Conservation (phyloP, 2,113 vertebrate genomes). For the Channa maculata region DNA sequence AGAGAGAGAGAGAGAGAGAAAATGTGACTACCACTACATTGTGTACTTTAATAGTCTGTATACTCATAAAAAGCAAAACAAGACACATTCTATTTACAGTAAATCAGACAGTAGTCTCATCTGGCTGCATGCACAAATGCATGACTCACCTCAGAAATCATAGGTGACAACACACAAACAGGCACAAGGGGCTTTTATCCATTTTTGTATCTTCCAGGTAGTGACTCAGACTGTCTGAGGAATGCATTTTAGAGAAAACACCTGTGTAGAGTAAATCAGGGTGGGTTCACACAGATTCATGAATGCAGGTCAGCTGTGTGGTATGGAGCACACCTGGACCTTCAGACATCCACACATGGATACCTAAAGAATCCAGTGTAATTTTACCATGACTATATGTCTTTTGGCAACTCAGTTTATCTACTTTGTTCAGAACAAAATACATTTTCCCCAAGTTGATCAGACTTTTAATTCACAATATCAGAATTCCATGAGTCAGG, state of each 20-base stretch:
- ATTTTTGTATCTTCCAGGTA: conserved; percentile 38
- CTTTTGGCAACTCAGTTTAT: no score
- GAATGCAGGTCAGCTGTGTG: conserved; percentile 51
- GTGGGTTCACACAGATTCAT: conserved; percentile 76
- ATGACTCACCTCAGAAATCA: conserved; percentile 61
- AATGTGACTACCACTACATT: no score
- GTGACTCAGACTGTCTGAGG: conserved; percentile 48
- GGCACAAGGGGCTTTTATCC: conserved; percentile 24
- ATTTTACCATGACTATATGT: no score
- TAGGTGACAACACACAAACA: conserved; percentile 25
- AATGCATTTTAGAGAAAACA: conserved; percentile 62
- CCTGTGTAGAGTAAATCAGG: conserved; percentile 55
- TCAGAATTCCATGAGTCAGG: no score
- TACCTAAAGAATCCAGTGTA: conserved; percentile 18
- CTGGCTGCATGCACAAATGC: conserved; percentile 47
- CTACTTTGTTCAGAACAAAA: no score
- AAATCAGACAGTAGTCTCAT: conserved; percentile 52
- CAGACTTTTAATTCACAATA: no score
- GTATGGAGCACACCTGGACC: conserved; percentile 79
- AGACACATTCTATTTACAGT: conserved; percentile 8
- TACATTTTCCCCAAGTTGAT: no score
- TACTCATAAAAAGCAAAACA: no score
- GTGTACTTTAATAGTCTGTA: no score
- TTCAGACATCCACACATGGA: conserved; percentile 13
- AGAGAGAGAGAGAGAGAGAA: no score